Evolutionary conservation across 2,888 invertebrate genomes (phyloP).

Genomic region (Nemoura dubitans): DNA sequence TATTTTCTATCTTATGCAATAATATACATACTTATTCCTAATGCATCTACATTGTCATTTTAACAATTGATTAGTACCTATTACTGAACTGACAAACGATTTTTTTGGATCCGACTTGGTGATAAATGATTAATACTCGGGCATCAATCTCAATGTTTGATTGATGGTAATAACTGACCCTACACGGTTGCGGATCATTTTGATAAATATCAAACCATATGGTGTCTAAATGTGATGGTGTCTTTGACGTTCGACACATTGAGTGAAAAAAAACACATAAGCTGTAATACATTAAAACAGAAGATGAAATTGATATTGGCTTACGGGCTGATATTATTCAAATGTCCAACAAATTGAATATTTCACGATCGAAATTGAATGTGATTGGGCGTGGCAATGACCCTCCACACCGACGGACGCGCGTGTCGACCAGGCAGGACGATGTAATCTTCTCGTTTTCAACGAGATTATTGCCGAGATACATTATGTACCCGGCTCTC

Average conservation of each 20-base stretch:
- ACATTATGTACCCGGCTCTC: not conserved
- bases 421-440: not conserved
- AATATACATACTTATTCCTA: not conserved
- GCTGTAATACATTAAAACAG: not conserved
- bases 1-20: not conserved
- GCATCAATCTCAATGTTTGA: not conserved
- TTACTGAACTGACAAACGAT: not conserved
- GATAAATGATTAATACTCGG: not conserved
- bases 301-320: not conserved
- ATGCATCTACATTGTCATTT: not conserved
- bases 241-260: not conserved
- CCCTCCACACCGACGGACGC: not conserved
- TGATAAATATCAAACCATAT: not conserved
- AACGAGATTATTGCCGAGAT: not conserved
- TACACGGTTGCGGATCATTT: not conserved
- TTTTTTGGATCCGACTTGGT: not conserved
- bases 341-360: conserved; percentile 7
- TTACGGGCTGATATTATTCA: conserved; percentile 5
- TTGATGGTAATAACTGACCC: not conserved
- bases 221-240: too few species aligned
- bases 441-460: conserved; percentile 7
- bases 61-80: not conserved
- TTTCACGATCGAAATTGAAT: not conserved
- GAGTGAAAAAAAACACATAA: not conserved
- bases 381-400: conserved; percentile 5